Conservation (phyloP, 1,140 invertebrate species). For the Argopecten irradians region DNA sequence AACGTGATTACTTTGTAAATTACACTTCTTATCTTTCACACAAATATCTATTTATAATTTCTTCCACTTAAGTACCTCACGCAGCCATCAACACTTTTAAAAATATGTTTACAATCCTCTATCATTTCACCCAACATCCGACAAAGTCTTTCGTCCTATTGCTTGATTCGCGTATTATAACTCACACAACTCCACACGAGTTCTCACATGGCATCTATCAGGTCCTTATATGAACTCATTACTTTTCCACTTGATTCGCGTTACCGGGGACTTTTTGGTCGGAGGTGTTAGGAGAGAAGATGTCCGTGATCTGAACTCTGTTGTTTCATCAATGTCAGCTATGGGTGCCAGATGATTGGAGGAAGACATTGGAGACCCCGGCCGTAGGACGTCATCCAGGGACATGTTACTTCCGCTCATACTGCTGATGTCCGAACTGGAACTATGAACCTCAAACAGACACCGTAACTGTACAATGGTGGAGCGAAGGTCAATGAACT, state of each 20-base stretch:
- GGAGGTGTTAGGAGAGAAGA: slow-evolving; percentile 58
- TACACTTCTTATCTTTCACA: not conserved
- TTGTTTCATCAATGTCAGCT: slow-evolving; percentile 40
- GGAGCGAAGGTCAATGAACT: slow-evolving; percentile 66
- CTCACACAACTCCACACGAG: not conserved
- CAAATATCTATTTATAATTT: not conserved
- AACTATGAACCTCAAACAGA: slow-evolving; percentile 58
- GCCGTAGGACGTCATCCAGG: slow-evolving; percentile 54
- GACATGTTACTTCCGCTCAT: slow-evolving; percentile 64
- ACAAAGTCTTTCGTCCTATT: not conserved
- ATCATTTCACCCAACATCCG: no score
- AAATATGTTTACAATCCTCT: no score
- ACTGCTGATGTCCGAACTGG: slow-evolving; percentile 64
- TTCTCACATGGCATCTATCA: no score
- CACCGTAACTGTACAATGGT: slow-evolving; percentile 66
- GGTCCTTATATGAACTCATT: slow-evolving; percentile 59
- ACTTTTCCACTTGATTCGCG: slow-evolving; percentile 62
- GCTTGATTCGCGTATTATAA: not conserved
- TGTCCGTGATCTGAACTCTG: slow-evolving; percentile 57
- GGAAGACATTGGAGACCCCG: slow-evolving; percentile 29
- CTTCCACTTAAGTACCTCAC: no score
- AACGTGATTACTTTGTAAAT: not conserved
- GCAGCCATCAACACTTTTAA: no score
- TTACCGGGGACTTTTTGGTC: slow-evolving; percentile 49
- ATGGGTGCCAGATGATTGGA: not conserved